Evolutionary conservation across 2,888 invertebrate species (phyloP), one percentile per base, ranked within the genome.

Genomic region (Eupithecia subfuscata): DNA sequence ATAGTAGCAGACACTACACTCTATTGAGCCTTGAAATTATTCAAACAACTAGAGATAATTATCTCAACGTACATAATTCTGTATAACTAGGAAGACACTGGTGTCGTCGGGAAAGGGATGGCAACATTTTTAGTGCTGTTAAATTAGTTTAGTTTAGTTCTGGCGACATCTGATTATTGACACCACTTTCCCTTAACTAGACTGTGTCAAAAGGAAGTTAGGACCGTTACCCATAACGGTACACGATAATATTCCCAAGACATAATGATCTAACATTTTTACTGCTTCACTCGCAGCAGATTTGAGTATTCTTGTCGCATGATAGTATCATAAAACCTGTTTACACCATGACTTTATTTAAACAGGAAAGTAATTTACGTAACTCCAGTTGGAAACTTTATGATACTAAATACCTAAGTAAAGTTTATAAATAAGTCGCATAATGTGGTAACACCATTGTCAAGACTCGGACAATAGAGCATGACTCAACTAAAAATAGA

Each of bases 361-460:
- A 43, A 72, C 37, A 69, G 72, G 77, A 70, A 77, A 60, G 74
- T 73, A 70, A 45, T 74, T 74, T 71, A 56, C 74, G 56, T 76
- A 69, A 74, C 22, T 11, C 43, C 60, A 65, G 74, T 65, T 63
- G 70, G 43, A 70, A 65, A 70, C 45, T 40, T 65, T 37, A 52
- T 65, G 45, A 56, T 9, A 30, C 48, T 48, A 30, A 12, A 45
- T 69, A 56, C 22, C 0, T 60, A 60, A 14, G 48, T 22, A 45
- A n/a, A 12, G 65, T 40, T 67, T 67, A 40, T 67, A 67, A 67
- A 37, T 40, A 37, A 67, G 12, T 3, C 8, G 16, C 30, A 11
- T 30, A 37, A 34, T 63, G 34, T 18, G 37, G 34, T 34, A 65
- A 65, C 30, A 67, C 65, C 40, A 67, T 67, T 67, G 34, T 64